Percentiles rank a stretch among this genome's conserved stretches.
These are phyloP conservation scores for Typhlichthys subterraneus DNA, from an alignment of 2,797 vertebrate species.

Conservation along the genomic window DNA sequence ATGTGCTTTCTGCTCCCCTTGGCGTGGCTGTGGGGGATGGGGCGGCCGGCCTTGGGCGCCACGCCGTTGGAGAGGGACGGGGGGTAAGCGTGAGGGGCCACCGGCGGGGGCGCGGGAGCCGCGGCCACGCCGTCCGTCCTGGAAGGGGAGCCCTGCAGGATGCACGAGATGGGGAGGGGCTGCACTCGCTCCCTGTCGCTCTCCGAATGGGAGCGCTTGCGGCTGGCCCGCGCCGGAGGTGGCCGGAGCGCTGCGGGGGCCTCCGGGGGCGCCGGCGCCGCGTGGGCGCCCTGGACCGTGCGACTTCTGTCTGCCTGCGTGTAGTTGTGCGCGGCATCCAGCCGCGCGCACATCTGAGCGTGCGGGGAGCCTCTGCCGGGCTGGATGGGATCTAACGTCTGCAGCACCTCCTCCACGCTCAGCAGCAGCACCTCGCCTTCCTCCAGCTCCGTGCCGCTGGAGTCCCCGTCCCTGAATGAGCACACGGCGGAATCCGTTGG, in stretches of 20 bases:
- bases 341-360: constrained; percentile 76
- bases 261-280: constrained; percentile 76
- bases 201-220: constrained; percentile 94
- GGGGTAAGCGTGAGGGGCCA: constrained; percentile 81
- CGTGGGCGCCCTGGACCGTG: constrained; percentile 76
- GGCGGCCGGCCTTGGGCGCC: constrained; percentile 89
- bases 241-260: constrained; percentile 82
- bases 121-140: constrained; percentile 77
- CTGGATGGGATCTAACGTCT: constrained; percentile 89
- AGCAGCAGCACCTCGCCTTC: constrained; percentile 90
- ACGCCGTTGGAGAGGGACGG: constrained; percentile 84
- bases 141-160: constrained; percentile 87
- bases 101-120: constrained; percentile 73
- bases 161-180: constrained; percentile 93
- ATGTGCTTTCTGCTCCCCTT: constrained; percentile 91
- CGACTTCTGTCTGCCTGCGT: constrained; percentile 75
- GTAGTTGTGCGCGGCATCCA: constrained; percentile 79
- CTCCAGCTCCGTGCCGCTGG: constrained; percentile 83
- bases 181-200: constrained; percentile 97
- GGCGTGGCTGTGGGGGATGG: constrained; percentile 81
- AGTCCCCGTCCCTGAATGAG: constrained; percentile 85
- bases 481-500: constrained; percentile 75
- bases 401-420: constrained; percentile 91
- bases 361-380: constrained; percentile 82
- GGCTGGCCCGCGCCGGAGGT: constrained; percentile 86